Percentiles rank a stretch among this genome's conserved stretches.
These are phyloP conservation scores for Halichoeres trimaculatus DNA, from an alignment of 2,113 vertebrate species.

Conservation along the genomic window DNA sequence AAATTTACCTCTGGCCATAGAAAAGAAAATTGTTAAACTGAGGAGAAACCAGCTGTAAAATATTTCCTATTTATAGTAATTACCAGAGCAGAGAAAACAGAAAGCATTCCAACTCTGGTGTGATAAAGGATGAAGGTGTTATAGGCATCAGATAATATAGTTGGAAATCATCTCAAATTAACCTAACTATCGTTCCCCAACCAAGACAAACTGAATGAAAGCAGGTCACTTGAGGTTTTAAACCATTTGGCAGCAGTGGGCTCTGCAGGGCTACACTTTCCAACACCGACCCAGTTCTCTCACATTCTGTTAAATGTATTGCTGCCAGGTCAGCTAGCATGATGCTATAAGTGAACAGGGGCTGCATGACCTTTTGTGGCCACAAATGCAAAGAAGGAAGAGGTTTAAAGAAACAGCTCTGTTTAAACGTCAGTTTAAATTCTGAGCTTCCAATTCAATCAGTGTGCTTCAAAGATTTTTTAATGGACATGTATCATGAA, in stretches of 20 bases:
- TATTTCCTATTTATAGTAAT: background rate
- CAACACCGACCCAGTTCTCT: constrained; percentile 73
- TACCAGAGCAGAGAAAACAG: constrained; percentile 15
- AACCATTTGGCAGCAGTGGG: constrained; percentile 46
- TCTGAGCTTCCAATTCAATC: background rate
- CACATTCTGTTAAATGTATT: constrained; percentile 67
- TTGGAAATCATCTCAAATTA: constrained; percentile 10
- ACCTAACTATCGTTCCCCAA: constrained; percentile 18
- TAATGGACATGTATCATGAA: background rate
- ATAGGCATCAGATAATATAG: constrained; percentile 12
- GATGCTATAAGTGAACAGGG: constrained; percentile 21
- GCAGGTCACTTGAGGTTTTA: constrained; percentile 50
- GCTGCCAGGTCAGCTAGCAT: constrained; percentile 43
- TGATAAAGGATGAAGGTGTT: constrained; percentile 8
- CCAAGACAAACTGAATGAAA: constrained; percentile 53
- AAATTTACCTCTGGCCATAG: background rate
- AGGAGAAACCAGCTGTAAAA: background rate
- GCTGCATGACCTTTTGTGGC: background rate
- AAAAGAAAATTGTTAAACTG: background rate
- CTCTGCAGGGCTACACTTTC: constrained; percentile 44
- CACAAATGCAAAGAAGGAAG: background rate
- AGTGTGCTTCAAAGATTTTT: background rate
- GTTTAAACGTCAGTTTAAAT: background rate
- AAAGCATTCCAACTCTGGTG: constrained; percentile 2
- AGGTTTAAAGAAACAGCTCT: background rate